Conservation (phyloP, 2,797 vertebrate genomes). For the Pipistrellus nathusii region DNA sequence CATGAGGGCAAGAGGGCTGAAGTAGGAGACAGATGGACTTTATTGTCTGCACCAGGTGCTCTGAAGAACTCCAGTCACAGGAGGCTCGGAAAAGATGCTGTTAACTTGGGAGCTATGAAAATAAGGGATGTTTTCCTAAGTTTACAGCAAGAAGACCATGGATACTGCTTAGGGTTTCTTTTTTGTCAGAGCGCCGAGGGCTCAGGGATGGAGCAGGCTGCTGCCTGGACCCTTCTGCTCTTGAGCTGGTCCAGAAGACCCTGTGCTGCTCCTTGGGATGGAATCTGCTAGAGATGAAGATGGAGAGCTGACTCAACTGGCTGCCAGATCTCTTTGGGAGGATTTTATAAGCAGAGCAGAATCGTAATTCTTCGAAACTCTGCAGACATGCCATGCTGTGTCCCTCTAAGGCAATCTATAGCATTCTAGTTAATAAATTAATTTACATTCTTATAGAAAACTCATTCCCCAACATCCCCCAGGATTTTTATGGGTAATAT, state of each 20-base stretch:
- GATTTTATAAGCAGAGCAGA: slow-evolving; percentile 25
- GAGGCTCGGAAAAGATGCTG: slow-evolving; percentile 23
- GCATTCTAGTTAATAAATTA: slow-evolving; percentile 84
- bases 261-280: slow-evolving; percentile 29
- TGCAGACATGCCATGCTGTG: slow-evolving; percentile 25
- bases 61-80: neutral
- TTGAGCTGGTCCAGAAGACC: neutral
- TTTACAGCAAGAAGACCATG: neutral
- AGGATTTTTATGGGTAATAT: slow-evolving; percentile 62
- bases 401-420: slow-evolving; percentile 78
- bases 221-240: neutral
- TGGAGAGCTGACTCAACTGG: neutral
- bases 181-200: neutral
- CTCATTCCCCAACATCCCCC: slow-evolving; percentile 68
- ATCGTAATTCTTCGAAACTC: slow-evolving; percentile 57
- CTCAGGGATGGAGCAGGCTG: neutral
- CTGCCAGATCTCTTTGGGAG: neutral
- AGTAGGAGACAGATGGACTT: slow-evolving; percentile 66
- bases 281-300: neutral
- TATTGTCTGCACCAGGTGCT: neutral
- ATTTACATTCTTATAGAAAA: slow-evolving; percentile 83
- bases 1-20: neutral
- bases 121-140: neutral
- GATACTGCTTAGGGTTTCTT: neutral
- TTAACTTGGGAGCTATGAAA: neutral